phyloP scores from a whole-genome alignment of 35 echinoderm and acorn worm species.

The Apostichopus californicus region DNA sequence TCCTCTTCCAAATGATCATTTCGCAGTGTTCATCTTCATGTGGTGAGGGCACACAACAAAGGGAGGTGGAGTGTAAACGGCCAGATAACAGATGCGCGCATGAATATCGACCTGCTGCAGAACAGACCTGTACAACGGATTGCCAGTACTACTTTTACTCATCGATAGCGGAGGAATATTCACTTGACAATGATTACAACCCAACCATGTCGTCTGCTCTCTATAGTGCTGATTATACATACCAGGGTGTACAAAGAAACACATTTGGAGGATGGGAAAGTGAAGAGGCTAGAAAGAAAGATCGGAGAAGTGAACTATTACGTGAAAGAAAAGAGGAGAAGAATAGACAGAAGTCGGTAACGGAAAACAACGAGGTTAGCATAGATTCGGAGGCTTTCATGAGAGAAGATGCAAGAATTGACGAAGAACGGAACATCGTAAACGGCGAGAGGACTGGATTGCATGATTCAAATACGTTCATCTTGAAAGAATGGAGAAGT shows the following conservation, averaged over 20 bases:
- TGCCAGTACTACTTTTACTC: neutral
- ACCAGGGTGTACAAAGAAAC: neutral
- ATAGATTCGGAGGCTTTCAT: neutral
- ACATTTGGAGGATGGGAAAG: conserved; percentile 26
- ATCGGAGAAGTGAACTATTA: neutral
- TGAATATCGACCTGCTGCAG: conserved; percentile 22
- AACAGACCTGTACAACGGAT: conserved; percentile 15
- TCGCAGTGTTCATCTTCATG: conserved; percentile 43
- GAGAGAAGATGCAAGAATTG: neutral
- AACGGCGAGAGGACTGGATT: neutral
- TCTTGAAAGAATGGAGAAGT: conserved; percentile 1
- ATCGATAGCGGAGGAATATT: neutral
- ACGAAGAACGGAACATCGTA: too few relatives aligned
- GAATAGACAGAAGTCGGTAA: neutral
- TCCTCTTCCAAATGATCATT: neutral
- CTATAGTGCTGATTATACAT: neutral
- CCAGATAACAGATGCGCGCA: conserved; percentile 34
- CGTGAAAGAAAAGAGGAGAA: neutral
- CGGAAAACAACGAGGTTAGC: neutral
- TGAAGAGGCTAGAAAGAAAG: neutral
- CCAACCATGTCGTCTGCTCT: neutral
- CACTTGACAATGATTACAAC: neutral
- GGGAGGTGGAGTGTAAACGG: conserved; percentile 52
- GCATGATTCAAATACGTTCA: neutral
- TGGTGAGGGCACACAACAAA: conserved; percentile 49